A percentile compares a stretch with the other conserved stretches of the same genome.
Evolutionary conservation across 2,888 invertebrate species (phyloP).

Genomic region (Ophion ellenae): DNA sequence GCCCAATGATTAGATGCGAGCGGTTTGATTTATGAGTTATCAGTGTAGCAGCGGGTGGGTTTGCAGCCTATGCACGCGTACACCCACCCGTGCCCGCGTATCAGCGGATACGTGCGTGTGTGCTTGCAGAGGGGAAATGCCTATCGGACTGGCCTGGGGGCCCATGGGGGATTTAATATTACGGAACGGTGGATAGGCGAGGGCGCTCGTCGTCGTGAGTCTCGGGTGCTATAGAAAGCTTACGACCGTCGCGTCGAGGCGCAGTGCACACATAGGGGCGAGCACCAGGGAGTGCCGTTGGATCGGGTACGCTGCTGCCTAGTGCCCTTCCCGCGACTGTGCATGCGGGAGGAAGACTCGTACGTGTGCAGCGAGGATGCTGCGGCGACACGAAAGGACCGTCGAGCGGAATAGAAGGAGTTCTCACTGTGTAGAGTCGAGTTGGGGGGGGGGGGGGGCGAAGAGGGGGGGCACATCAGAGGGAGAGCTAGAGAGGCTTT

Average conservation of each 20-base stretch:
- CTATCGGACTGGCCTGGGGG: slow-evolving; percentile 61
- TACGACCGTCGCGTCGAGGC: slow-evolving; percentile 54
- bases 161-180: slow-evolving; percentile 67
- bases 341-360: neutral
- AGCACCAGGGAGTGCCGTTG: slow-evolving; percentile 74
- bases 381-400: slow-evolving; percentile 74
- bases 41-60: slow-evolving; percentile 65
- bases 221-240: slow-evolving; percentile 70
- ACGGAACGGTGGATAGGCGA: slow-evolving; percentile 52
- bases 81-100: slow-evolving; percentile 11
- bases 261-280: slow-evolving; percentile 55
- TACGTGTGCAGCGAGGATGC: slow-evolving; percentile 64
- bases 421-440: slow-evolving; percentile 19
- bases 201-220: slow-evolving; percentile 65
- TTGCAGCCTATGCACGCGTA: neutral
- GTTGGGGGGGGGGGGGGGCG: neutral
- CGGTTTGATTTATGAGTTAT: slow-evolving; percentile 65
- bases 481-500: slow-evolving; percentile 67
- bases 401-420: slow-evolving; percentile 74
- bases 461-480: slow-evolving; percentile 38
- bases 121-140: slow-evolving; percentile 62
- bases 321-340: slow-evolving; percentile 10
- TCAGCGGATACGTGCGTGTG: slow-evolving; percentile 48
- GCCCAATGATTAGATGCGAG: slow-evolving; percentile 57
- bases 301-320: slow-evolving; percentile 44